These are phyloP conservation scores for Ardeotis arabs DNA, from an alignment of 2,113 vertebrate species.

Conservation along the genomic window DNA sequence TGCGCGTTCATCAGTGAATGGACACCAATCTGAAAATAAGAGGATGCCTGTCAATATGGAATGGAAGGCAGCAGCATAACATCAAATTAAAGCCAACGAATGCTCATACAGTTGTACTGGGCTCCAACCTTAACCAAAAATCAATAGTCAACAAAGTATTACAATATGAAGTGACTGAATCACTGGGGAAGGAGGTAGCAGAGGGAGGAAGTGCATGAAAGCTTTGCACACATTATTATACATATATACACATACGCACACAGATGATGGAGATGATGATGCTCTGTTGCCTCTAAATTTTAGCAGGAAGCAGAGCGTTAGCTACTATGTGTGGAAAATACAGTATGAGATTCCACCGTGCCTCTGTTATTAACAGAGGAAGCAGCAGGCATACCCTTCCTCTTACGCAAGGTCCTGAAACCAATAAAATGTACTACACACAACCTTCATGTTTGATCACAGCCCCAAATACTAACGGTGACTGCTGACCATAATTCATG, in stretches of 20 bases:
- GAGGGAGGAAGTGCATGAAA: conserved; percentile 34
- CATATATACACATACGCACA: neutral
- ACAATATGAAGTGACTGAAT: conserved; percentile 75
- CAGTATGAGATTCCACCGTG: neutral
- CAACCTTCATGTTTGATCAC: neutral
- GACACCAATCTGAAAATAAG: conserved; percentile 76
- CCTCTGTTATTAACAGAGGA: neutral
- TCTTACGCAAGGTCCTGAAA: neutral
- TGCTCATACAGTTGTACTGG: conserved; percentile 72
- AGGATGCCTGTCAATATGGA: conserved; percentile 78
- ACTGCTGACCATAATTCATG: neutral
- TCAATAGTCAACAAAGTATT: conserved; percentile 81
- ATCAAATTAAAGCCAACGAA: conserved; percentile 78
- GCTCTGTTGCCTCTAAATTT: neutral
- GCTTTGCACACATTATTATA: conserved; percentile 44
- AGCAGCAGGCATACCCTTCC: neutral
- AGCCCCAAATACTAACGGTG: neutral
- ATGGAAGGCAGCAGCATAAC: conserved; percentile 67
- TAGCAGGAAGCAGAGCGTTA: neutral
- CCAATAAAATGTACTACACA: neutral
- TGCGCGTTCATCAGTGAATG: conserved; percentile 75
- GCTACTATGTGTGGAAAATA: neutral
- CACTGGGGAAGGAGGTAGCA: conserved; percentile 39
- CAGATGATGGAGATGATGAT: neutral
- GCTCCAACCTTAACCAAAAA: conserved; percentile 78